These are phyloP conservation scores for Metopolophium dirhodum DNA, from an alignment of 1,140 invertebrate species.

Conservation along the genomic window DNA sequence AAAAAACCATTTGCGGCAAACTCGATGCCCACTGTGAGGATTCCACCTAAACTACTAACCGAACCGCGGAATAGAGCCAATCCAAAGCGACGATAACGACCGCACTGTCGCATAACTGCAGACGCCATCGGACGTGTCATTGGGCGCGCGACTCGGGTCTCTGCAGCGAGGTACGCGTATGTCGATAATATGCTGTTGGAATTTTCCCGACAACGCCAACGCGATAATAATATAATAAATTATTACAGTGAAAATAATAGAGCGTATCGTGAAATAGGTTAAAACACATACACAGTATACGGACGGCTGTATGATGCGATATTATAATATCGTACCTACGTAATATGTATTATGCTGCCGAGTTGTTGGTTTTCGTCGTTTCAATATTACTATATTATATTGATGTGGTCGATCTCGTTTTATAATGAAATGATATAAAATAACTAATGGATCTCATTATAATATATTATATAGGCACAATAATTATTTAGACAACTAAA, in stretches of 20 bases:
- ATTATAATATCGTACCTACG: not conserved
- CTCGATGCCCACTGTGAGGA: not conserved
- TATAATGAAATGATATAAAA: not conserved
- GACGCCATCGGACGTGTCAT: conserved; percentile 8
- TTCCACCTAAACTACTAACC: not conserved
- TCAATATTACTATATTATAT: no score
- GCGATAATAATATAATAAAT: not conserved
- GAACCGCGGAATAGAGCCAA: not conserved
- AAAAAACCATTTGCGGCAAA: not conserved
- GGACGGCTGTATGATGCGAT: not conserved
- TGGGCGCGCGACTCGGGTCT: not conserved
- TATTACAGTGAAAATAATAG: not conserved
- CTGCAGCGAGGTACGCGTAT: not conserved
- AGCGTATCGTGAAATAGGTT: not conserved
- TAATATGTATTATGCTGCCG: no score
- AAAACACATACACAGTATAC: no score
- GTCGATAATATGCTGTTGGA: not conserved
- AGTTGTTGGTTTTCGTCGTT: no score
- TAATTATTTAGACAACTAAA: not conserved
- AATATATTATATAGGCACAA: no score
- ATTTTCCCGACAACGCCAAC: not conserved
- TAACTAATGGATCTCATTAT: not conserved
- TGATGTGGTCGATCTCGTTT: no score
- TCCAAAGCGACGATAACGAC: not conserved
- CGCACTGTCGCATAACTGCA: not conserved